Conservation (phyloP, 1,140 invertebrate species). For the Saccostrea cuccullata region DNA sequence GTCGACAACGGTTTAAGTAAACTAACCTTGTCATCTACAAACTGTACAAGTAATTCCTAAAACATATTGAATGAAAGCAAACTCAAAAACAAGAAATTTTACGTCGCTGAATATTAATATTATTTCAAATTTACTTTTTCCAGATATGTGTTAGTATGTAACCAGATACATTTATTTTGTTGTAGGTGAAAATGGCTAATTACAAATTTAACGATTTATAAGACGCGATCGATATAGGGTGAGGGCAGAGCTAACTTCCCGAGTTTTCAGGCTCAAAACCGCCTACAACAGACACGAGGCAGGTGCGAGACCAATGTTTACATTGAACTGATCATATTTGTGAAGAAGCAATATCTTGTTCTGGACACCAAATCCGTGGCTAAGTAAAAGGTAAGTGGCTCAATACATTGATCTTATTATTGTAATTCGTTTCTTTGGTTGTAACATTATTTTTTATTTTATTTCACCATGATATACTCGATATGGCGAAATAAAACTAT, state of each 20-base stretch:
- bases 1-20: background rate
- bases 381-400: background rate
- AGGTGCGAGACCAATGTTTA: conserved; percentile 17
- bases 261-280: background rate
- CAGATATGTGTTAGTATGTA: background rate
- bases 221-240: background rate
- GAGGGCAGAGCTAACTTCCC: background rate
- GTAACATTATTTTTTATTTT: no score
- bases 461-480: no score
- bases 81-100: background rate
- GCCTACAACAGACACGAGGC: background rate
- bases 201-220: background rate
- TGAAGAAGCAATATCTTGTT: background rate
- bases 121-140: background rate
- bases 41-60: background rate
- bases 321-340: background rate
- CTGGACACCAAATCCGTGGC: background rate
- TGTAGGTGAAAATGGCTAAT: background rate
- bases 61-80: background rate
- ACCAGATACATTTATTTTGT: background rate
- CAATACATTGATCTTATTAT: no score
- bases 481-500: background rate
- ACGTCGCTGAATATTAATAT: background rate
- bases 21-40: background rate
- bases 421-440: no score